phyloP scores from a whole-genome alignment of 2,797 vertebrate genomes.

The Lepidocolaptes lacrymiger region DNA sequence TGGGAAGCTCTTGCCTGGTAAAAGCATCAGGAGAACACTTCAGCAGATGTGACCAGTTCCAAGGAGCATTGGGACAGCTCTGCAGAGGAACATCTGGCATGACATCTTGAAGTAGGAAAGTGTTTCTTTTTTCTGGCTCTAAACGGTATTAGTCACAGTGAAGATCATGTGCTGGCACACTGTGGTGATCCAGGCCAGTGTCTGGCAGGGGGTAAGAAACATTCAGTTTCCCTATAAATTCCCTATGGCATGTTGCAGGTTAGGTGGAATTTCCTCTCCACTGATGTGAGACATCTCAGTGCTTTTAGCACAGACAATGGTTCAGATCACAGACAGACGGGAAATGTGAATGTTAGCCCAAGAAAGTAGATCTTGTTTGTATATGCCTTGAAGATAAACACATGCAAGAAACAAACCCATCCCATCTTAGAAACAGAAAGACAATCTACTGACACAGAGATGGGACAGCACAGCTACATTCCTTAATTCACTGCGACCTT shows the following conservation, averaged over 20 bases:
- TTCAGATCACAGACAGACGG: not conserved
- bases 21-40: not conserved
- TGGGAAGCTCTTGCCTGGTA: not conserved
- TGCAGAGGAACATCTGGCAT: not conserved
- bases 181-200: not conserved
- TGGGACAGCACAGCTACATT: not conserved
- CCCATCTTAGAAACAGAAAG: not conserved
- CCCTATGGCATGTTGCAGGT: rapidly evolving
- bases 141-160: not conserved
- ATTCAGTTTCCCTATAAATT: not conserved
- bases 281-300: not conserved
- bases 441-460: not conserved
- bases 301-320: not conserved
- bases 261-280: not conserved
- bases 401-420: not conserved
- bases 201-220: not conserved
- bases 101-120: not conserved
- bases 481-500: not conserved
- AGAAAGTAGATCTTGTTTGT: not conserved
- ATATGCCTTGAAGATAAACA: not conserved
- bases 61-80: not conserved
- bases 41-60: not conserved
- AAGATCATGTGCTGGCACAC: not conserved
- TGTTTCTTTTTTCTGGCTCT: not conserved
- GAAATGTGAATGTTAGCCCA: not conserved